Percentiles rank a stretch among this genome's conserved stretches.
Conservation (phyloP, 2,113 vertebrate species). For the Bos taurus region ARS-UCD2.0 NC_037328.1:9818001-9818500, state of each 20-base stretch:
- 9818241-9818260: neutral
- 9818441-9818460: neutral
- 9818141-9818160: fast-evolving
- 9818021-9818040: neutral
- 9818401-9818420: neutral
- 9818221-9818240: neutral
- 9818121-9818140: neutral
- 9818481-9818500: neutral
- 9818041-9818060: neutral
- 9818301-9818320: neutral
- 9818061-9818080: neutral
- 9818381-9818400: neutral
- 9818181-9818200: neutral
- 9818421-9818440: neutral
- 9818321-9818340: neutral
- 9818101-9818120: neutral
- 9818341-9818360: neutral
- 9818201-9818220: neutral
- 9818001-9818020: neutral
- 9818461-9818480: neutral
- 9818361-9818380: neutral
- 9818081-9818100: neutral
- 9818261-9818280: neutral
- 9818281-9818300: neutral
- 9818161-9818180: neutral